A percentile compares a stretch with the other conserved stretches of the same genome.
These are phyloP conservation scores for Meloidogyne floridensis DNA, from an alignment of 1,140 invertebrate species.

Conservation along the genomic window DNA sequence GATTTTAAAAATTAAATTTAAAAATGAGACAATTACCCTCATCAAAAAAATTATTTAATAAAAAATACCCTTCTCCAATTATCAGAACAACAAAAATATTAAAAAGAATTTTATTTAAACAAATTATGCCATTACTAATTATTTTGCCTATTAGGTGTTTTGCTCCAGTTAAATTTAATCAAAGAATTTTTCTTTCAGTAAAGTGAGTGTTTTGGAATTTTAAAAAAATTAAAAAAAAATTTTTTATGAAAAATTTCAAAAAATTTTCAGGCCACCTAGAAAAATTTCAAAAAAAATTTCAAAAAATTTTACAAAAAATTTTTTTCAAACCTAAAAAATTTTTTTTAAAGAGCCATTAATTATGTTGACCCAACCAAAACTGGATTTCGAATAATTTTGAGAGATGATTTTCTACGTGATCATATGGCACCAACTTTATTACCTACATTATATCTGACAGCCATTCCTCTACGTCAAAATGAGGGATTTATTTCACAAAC, in stretches of 20 bases:
- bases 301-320: neutral
- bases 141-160: neutral
- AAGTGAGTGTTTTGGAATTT: slow-evolving; percentile 18
- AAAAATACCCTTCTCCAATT: neutral
- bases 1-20: neutral
- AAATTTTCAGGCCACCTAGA: neutral
- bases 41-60: neutral
- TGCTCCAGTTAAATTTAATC: slow-evolving; percentile 43
- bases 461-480: slow-evolving; percentile 46
- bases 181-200: slow-evolving; percentile 42
- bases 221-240: neutral
- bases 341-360: slow-evolving; percentile 45
- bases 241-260: neutral
- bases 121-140: neutral
- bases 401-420: slow-evolving; percentile 48
- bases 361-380: slow-evolving; percentile 53
- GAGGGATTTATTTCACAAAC: slow-evolving; percentile 31
- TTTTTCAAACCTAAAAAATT: neutral
- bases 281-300: too few relatives aligned
- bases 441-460: slow-evolving; percentile 50
- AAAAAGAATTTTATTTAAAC: slow-evolving; percentile 4
- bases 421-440: slow-evolving; percentile 48
- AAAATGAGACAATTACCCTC: neutral
- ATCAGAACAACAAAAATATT: neutral
- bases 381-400: slow-evolving; percentile 47